Conservation (phyloP, 2,888 invertebrate genomes). For the Oscheius sp. region DNA sequence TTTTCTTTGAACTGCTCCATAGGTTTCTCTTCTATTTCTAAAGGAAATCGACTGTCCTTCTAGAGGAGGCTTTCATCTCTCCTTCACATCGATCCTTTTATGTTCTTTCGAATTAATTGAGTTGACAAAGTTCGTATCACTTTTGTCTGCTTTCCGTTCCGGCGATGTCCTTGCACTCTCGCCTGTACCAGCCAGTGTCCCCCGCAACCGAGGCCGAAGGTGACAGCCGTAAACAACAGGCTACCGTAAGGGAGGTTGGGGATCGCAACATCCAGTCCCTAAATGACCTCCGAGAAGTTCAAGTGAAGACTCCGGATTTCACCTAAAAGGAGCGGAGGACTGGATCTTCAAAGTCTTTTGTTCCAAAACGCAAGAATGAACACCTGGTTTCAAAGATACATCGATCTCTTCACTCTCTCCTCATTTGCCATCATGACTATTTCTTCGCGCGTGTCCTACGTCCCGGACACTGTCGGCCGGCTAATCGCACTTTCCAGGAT, state of each 20-base stretch:
- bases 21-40: no score
- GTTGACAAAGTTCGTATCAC: neutral
- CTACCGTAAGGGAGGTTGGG: neutral
- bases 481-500: no score
- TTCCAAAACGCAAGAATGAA: neutral
- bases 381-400: no score
- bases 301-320: slow-evolving; percentile 13
- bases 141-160: neutral
- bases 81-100: no score
- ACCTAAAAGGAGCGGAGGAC: neutral
- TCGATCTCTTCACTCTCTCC: no score
- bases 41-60: no score
- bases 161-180: slow-evolving; percentile 32
- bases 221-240: slow-evolving; percentile 29
- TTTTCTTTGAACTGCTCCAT: no score
- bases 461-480: no score
- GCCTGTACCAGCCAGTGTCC: slow-evolving; percentile 30
- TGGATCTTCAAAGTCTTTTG: slow-evolving; percentile 1
- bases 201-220: slow-evolving; percentile 24
- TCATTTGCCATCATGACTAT: no score
- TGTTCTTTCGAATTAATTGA: neutral
- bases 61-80: no score
- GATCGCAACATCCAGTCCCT: neutral
- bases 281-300: neutral
- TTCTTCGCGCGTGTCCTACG: no score